phyloP scores from a whole-genome alignment of 2,113 vertebrate genomes.

The Ictidomys tridecemlineatus region DNA sequence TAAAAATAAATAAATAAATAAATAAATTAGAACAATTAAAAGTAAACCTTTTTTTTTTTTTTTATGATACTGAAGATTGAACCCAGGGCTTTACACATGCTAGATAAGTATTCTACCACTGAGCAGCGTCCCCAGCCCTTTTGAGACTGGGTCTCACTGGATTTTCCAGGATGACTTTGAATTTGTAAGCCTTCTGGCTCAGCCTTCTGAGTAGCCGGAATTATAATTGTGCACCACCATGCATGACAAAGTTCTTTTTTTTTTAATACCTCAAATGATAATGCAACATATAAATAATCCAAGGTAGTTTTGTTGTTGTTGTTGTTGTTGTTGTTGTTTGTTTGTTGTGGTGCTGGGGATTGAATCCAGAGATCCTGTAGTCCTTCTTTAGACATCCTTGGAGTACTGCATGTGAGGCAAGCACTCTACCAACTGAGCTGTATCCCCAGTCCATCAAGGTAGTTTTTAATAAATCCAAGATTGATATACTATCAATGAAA shows the following conservation, averaged over 20 bases:
- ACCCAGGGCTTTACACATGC: background rate
- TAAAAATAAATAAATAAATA: too few relatives aligned
- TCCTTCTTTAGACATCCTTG: too few relatives aligned
- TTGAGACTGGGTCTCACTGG: background rate
- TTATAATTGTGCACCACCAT: background rate
- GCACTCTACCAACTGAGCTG: too few relatives aligned
- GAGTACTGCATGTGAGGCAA: too few relatives aligned
- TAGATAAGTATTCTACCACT: background rate
- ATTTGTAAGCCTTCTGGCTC: background rate
- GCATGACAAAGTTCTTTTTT: background rate
- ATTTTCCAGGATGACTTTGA: background rate
- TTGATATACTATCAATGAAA: background rate
- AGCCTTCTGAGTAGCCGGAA: background rate
- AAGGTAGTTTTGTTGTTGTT: background rate
- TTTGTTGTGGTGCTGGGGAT: too few relatives aligned
- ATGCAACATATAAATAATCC: background rate
- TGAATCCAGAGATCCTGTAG: too few relatives aligned
- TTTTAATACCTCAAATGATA: background rate
- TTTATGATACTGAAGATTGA: background rate
- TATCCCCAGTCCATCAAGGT: background rate
- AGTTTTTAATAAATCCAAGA: constrained; percentile 24
- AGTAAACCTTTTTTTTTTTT: background rate
- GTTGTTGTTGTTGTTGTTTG: too few relatives aligned
- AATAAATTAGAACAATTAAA: background rate
- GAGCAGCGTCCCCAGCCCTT: background rate